phyloP scores from a whole-genome alignment of 1,140 invertebrate species.

The Sogatella furcifera region DNA sequence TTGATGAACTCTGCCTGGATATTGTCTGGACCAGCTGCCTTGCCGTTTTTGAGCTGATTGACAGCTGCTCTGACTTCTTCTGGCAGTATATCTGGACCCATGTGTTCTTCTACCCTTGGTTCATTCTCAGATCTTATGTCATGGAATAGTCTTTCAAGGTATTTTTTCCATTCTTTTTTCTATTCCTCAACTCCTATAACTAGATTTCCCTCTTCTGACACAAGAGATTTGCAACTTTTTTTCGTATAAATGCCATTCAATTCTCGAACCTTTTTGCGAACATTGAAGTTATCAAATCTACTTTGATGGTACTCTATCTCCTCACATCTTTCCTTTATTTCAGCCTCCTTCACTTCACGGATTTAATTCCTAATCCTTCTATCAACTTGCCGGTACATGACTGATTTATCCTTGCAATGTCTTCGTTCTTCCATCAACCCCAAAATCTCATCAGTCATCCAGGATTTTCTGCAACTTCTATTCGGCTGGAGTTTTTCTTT shows the following conservation, averaged over 20 bases:
- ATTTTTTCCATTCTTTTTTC: slow-evolving; percentile 15
- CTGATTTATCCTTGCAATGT: slow-evolving; percentile 12
- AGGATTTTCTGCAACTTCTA: slow-evolving; percentile 13
- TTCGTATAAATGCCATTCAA: slow-evolving; percentile 5
- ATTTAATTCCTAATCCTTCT: slow-evolving; percentile 2
- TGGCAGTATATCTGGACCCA: slow-evolving; percentile 13
- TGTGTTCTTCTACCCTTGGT: neutral
- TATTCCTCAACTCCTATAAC: slow-evolving; percentile 6
- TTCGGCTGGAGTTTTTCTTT: neutral
- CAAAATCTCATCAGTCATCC: slow-evolving; percentile 24
- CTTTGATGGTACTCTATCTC: slow-evolving; percentile 7
- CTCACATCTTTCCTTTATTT: slow-evolving; percentile 6
- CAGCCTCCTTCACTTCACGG: slow-evolving; percentile 5
- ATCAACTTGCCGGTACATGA: neutral
- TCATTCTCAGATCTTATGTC: slow-evolving; percentile 9
- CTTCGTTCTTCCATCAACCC: slow-evolving; percentile 22
- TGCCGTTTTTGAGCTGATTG: slow-evolving; percentile 6
- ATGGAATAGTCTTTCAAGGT: slow-evolving; percentile 20
- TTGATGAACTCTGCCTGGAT: neutral
- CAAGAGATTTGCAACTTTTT: neutral
- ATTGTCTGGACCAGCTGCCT: neutral
- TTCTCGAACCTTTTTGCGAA: slow-evolving; percentile 16
- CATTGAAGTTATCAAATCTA: slow-evolving; percentile 15
- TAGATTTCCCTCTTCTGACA: neutral
- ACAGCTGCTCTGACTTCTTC: neutral